These are phyloP conservation scores for Tolmerus cingulatus DNA, from an alignment of 2,888 invertebrate genomes.

Conservation along the genomic window DNA sequence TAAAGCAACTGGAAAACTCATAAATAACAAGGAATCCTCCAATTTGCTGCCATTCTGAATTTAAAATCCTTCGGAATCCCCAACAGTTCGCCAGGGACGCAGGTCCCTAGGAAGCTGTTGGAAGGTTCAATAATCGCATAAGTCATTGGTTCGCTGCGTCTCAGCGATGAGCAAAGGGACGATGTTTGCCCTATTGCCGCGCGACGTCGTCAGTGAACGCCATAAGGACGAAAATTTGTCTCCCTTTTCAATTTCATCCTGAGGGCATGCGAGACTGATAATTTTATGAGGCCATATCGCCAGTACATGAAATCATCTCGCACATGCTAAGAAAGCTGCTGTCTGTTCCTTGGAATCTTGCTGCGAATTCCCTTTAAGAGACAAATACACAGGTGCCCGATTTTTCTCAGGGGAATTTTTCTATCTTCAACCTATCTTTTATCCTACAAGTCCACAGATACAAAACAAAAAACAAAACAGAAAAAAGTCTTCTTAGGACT, in stretches of 20 bases:
- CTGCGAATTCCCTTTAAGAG: not conserved
- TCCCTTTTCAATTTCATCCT: not conserved
- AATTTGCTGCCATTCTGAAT: conserved; percentile 16
- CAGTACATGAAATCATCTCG: not conserved
- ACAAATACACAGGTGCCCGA: not conserved
- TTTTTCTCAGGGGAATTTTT: not conserved
- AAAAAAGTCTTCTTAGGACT: not conserved
- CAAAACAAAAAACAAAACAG: too few species aligned
- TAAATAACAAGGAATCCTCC: conserved; percentile 27
- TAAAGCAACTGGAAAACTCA: conserved; percentile 11
- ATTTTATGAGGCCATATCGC: not conserved
- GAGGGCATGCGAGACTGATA: not conserved
- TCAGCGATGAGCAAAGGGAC: not conserved
- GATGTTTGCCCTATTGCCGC: not conserved
- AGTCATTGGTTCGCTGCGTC: conserved; percentile 3
- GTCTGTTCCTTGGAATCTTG: not conserved
- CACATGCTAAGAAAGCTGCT: not conserved
- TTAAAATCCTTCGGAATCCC: conserved; percentile 15
- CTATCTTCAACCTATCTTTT: not conserved
- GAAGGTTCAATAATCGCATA: conserved; percentile 28
- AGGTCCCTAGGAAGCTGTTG: not conserved
- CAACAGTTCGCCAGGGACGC: not conserved
- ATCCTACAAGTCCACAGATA: not conserved
- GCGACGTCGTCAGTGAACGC: not conserved
- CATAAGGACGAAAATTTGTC: not conserved